These are phyloP conservation scores for Acanthopagrus latus DNA, from an alignment of 2,797 vertebrate species.

Conservation along the genomic window DNA sequence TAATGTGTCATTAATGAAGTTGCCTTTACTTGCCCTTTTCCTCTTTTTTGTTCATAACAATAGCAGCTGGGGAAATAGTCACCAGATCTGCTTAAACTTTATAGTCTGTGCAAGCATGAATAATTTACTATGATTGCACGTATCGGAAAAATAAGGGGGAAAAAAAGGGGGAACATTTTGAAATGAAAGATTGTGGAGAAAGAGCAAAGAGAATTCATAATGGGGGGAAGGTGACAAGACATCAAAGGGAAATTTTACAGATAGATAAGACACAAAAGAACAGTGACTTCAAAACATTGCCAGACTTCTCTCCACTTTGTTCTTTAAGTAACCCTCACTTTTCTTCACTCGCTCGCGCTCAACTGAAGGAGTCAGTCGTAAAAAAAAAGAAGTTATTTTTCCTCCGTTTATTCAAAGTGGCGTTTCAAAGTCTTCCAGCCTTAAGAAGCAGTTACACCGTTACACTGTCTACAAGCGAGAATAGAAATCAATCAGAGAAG, in stretches of 20 bases:
- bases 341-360: conserved; percentile 59
- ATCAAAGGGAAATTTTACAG: conserved; percentile 84
- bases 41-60: conserved; percentile 78
- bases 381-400: conserved; percentile 30
- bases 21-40: conserved; percentile 73
- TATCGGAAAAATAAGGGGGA: conserved; percentile 61
- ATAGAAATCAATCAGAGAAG: conserved; percentile 28
- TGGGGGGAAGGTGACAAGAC: conserved; percentile 78
- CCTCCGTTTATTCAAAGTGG: conserved; percentile 19
- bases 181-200: conserved; percentile 67
- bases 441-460: conserved; percentile 30
- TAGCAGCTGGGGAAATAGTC: conserved; percentile 77
- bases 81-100: conserved; percentile 75
- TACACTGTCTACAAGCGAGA: neutral
- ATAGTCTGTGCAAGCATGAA: conserved; percentile 72
- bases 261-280: conserved; percentile 82
- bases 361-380: conserved; percentile 11
- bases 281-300: conserved; percentile 78
- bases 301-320: conserved; percentile 60
- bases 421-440: conserved; percentile 34
- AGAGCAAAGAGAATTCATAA: conserved; percentile 85
- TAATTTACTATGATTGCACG: conserved; percentile 82
- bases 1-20: conserved; percentile 80
- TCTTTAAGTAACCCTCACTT: conserved; percentile 66
- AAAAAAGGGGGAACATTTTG: conserved; percentile 37